Evolutionary conservation across 2,888 invertebrate species (phyloP).

Genomic region (Altica lythri): DNA sequence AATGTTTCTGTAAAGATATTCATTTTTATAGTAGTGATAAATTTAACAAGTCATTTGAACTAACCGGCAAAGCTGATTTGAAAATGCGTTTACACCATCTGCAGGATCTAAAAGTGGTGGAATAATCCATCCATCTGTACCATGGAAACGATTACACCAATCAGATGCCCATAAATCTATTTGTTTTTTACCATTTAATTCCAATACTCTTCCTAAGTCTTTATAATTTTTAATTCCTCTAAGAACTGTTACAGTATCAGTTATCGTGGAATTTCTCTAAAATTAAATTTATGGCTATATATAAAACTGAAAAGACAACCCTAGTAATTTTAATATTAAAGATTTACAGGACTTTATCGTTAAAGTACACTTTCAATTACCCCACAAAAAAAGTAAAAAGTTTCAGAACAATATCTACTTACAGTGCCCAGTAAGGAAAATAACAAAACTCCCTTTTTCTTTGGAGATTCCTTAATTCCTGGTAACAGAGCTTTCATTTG

Average conservation of each 20-base stretch:
- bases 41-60: not conserved
- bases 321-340: too few species aligned
- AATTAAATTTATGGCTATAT: too few species aligned
- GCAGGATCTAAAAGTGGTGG: slow-evolving; percentile 68
- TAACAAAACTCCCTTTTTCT: slow-evolving; percentile 67
- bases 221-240: slow-evolving; percentile 75
- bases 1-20: slow-evolving; percentile 60
- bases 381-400: too few species aligned
- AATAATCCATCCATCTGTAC: slow-evolving; percentile 88
- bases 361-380: too few species aligned
- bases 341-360: too few species aligned
- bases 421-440: slow-evolving; percentile 78
- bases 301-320: too few species aligned
- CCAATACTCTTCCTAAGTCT: slow-evolving; percentile 75
- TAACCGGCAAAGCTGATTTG: slow-evolving; percentile 77
- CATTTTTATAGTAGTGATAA: not conserved
- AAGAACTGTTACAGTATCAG: slow-evolving; percentile 70
- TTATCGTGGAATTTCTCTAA: slow-evolving; percentile 75
- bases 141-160: slow-evolving; percentile 72
- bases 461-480: slow-evolving; percentile 58
- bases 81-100: slow-evolving; percentile 71
- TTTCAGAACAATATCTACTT: slow-evolving; percentile 49
- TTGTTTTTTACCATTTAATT: slow-evolving; percentile 67
- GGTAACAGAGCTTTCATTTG: slow-evolving; percentile 68
- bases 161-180: slow-evolving; percentile 68